Evolutionary conservation across 2,888 invertebrate genomes (phyloP), one percentile per base, ranked within the genome.

Genomic region (Diachrysia chrysitis): DNA sequence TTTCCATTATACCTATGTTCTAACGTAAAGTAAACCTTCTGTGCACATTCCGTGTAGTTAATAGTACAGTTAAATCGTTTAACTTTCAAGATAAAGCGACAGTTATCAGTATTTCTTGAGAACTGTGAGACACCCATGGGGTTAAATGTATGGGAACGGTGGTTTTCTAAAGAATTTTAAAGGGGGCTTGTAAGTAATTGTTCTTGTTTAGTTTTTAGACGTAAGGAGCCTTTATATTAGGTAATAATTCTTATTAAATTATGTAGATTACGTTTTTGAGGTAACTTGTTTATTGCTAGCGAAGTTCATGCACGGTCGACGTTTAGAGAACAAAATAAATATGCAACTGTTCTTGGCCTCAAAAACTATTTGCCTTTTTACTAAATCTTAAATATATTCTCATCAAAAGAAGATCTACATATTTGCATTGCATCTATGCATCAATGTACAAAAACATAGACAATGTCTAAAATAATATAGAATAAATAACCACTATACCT

Each of bases 41-140:
- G 19, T 17, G 16, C 35, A 19, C n/a, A 7, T 21, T 32, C 23
- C 7, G 16, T 23, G 29, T 60, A 23, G 58, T 62, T 46, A 35
- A 23, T 46, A 58, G 54, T 56, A 78, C 75, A 73, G 75, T 82
- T 76, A 82, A 86, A 83, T 81, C 81, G 85, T 77, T 81, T 78
- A 85, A 86, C 76, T 85, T 85, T 76, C 61, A 71, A 80, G 70
- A 76, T 79, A 65, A 73, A 70, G 71, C 71, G 71, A 67, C 76
- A 80, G 67, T 72, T 82, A 76, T 82, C 78, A 81, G 82, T 81
- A 82, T 75, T 81, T 79, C 78, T 78, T 78, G 71, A 73, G 76
- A 66, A 82, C 58, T 73, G 56, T 66, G 32, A 10, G 10, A 61
- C 62, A 35, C 82, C 71, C 80, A 67, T 66, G 82, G 81, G 82